Evolutionary conservation across 2,113 vertebrate genomes (phyloP), one percentile per base, ranked within the genome.

Genomic region (Centropus unirufus): DNA sequence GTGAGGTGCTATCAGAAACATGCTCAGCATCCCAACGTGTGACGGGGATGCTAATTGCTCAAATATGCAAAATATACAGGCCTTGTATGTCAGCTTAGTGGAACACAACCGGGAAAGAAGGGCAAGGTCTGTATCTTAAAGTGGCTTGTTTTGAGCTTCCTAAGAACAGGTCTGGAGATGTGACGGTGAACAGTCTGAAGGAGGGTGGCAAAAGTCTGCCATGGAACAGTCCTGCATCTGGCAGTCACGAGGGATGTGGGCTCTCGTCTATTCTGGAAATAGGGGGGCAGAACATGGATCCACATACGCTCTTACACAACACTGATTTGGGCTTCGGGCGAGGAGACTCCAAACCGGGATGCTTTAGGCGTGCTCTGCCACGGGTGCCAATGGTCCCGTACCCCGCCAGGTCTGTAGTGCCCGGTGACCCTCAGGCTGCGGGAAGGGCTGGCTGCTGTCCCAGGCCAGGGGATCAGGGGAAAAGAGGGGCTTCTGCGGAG

Each of bases 1-100:
- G 2, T 13, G 16, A 61, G 85, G 27, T 61, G 59, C 55, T 15
- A 1, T 4, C 55, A 52, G 47, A 30, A 74, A 26, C 4, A 3
- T 5, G 13, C 21, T 34, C 6, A 46, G 24, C 32, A 22, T 20
- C 55, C 1, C 4, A 30, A 55, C 1, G 14, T 54, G 49, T 51
- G 49, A 51, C 18, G 16, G 16, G 46, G 46, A 18, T 8, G 17
- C 49, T 13, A 51, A 24, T 46, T 29, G 51, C 8, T 78, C 39
- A 39, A 14, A 39, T 11, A 8, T 1, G 14, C 19, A 1, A 39
- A 12, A 39, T 11, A 8, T 1, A 17, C 19, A 1, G 1, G 11
- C 39, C 58, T 32, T 17, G 30, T 14, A 4, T 0, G 0, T 26
- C 57, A 14, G 44, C 58, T 46, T 39, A 14, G 9, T 6, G 51